A percentile compares a stretch with the other conserved stretches of the same genome.
Conservation (phyloP, 2,797 vertebrate species). For the Notolepis coatsorum region DNA sequence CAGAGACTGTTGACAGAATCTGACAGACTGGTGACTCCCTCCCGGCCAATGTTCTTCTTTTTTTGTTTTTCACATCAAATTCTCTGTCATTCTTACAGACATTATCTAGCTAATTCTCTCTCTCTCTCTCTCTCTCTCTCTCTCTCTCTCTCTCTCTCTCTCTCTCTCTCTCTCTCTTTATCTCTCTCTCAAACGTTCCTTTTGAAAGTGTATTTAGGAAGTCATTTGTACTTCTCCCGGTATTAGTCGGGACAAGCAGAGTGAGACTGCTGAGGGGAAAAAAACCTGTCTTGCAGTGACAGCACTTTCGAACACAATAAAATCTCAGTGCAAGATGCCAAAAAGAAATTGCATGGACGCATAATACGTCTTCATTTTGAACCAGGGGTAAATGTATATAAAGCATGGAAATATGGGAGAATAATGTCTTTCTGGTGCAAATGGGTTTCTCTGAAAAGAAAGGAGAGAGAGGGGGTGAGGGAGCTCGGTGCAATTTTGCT, state of each 20-base stretch:
- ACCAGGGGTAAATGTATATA: constrained; percentile 30
- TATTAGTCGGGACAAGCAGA: constrained; percentile 43
- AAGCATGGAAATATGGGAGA: constrained; percentile 37
- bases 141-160: too few species aligned
- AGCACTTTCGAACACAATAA: constrained; percentile 69
- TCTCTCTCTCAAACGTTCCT: background rate
- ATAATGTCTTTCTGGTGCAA: constrained; percentile 44
- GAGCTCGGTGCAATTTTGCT: constrained; percentile 11
- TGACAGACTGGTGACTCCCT: too few species aligned
- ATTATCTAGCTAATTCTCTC: too few species aligned
- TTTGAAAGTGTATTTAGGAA: constrained; percentile 21
- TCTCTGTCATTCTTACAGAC: too few species aligned
- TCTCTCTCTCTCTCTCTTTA: too few species aligned
- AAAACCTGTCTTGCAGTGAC: constrained; percentile 52
- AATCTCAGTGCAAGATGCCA: constrained; percentile 51
- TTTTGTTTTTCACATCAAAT: too few species aligned
- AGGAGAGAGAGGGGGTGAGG: too few species aligned
- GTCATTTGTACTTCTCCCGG: constrained; percentile 33
- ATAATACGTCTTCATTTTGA: constrained; percentile 47
- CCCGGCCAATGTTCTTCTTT: too few species aligned
- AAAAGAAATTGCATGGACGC: constrained; percentile 33
- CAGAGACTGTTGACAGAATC: too few species aligned
- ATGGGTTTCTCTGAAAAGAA: constrained; percentile 38
- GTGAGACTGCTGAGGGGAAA: constrained; percentile 30
- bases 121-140: too few species aligned